Conservation (phyloP, 1,140 invertebrate genomes). For the Drosophila sturtevanti region DNA sequence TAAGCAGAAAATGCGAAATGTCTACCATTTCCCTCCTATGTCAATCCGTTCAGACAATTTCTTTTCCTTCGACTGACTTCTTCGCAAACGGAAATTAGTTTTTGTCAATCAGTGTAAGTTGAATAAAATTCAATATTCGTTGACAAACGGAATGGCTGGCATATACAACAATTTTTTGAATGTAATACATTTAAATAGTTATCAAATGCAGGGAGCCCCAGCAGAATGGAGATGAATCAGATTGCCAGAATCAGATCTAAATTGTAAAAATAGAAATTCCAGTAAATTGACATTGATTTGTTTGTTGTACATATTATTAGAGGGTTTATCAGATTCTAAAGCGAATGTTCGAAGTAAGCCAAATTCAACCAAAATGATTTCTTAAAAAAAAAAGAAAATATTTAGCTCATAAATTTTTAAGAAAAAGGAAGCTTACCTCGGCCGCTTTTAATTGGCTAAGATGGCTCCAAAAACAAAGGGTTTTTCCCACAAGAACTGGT, state of each 20-base stretch:
- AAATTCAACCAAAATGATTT: too few species aligned
- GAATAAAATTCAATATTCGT: background rate
- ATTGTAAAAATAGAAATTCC: background rate
- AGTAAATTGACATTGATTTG: background rate
- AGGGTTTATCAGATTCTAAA: too few species aligned
- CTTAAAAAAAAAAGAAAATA: too few species aligned
- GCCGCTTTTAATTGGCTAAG: too few species aligned
- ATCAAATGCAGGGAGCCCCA: background rate
- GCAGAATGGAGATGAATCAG: background rate
- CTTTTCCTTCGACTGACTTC: background rate
- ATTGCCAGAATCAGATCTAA: background rate
- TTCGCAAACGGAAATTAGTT: slow-evolving; percentile 46
- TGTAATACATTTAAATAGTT: background rate
- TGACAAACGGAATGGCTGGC: background rate
- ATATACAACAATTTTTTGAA: background rate
- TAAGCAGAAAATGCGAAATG: background rate
- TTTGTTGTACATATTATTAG: too few species aligned
- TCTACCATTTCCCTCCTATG: background rate
- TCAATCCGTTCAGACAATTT: background rate
- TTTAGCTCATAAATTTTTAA: too few species aligned
- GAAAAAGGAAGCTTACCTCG: too few species aligned
- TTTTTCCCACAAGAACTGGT: too few species aligned
- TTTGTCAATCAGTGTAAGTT: slow-evolving; percentile 42
- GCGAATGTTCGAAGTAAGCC: too few species aligned
- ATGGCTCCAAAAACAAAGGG: too few species aligned